Base-by-base conservation (phyloP, 2,888 invertebrate genomes). In the Nineta flava region DNA sequence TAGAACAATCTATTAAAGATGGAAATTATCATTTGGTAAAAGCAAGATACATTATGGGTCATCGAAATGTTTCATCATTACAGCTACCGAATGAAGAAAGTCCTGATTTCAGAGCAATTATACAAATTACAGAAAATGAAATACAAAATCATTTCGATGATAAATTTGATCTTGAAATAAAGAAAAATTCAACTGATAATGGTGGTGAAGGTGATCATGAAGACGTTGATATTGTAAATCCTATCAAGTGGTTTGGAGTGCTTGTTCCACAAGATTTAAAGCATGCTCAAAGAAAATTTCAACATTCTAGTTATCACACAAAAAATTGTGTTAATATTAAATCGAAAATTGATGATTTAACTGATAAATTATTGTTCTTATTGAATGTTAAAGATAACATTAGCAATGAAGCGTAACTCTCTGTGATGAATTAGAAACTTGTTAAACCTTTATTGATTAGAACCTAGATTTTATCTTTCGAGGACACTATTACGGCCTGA, bases 181-280 rank as follows among this genome's bases (percentile, higher is more conserved):
- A 62, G 48, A 47, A 55, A 1, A 10, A 13, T 13, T 55, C 65
- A 59, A 54, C 73, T 60, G 62, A 72, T 61, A 57, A 60, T 2
- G 56, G 59, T 1, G 65, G 63, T 2, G 65, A 64, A 26, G 59
- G 69, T 58, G 65, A 65, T 62, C 4, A 26, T 7, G 26, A 7
- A 7, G 26, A 26, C 7, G 35, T 59, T 43, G 60, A 59, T 45
- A 55, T 60, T 48, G 58, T 60, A 21, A 77, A 92, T 63, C 90
- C 92, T 0, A 62, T 91, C 31, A 79, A 77, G 54, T 91, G 90
- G 90, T 93, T 92, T 69, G 91, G 91, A 10, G 76, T 88, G 38
- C 66, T 93, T 34, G 86, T 90, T 0, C 90, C 92, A 0, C 81
- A 82, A 59, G 81, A 81, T 61, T 67, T 93, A 59, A 77, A 81